A percentile compares a stretch with the other conserved stretches of the same genome.
These are phyloP conservation scores for Atopsyche davidsoni DNA, from an alignment of 1,140 invertebrate genomes.

Conservation along the genomic window DNA sequence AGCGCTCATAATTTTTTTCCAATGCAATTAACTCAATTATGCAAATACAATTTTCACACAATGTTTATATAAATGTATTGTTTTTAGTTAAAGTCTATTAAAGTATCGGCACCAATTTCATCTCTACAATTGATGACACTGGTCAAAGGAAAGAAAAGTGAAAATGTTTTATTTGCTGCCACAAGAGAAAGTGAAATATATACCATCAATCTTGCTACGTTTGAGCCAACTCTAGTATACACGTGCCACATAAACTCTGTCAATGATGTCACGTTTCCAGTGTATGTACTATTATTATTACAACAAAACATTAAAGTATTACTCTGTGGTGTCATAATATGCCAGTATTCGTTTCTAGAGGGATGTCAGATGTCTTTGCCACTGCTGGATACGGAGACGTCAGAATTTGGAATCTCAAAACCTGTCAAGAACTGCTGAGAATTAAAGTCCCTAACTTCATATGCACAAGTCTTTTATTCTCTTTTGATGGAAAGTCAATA, in stretches of 20 bases:
- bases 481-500: constrained; percentile 71
- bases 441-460: constrained; percentile 81
- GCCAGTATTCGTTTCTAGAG: constrained; percentile 40
- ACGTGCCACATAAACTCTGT: constrained; percentile 78
- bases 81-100: constrained; percentile 51
- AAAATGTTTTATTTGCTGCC: constrained; percentile 60
- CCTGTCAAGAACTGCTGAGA: constrained; percentile 71
- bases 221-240: constrained; percentile 62
- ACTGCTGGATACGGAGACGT: constrained; percentile 79
- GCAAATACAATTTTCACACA: constrained; percentile 4
- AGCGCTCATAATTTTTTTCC: too few relatives aligned
- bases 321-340: neutral
- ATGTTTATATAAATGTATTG: constrained; percentile 16
- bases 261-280: constrained; percentile 77
- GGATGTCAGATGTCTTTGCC: constrained; percentile 76
- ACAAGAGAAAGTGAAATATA: constrained; percentile 79
- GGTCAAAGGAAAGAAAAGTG: constrained; percentile 28
- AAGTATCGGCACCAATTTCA: constrained; percentile 57
- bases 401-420: constrained; percentile 72
- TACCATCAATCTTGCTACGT: constrained; percentile 63
- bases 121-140: constrained; percentile 55
- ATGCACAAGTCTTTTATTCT: constrained; percentile 71
- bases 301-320: neutral
- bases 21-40: constrained; percentile 1
- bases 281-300: constrained; percentile 49